A percentile compares a stretch with the other conserved stretches of the same genome.
These are phyloP conservation scores for Aspidiotus rigidus DNA, from an alignment of 2,888 invertebrate species.

Conservation along the genomic window DNA sequence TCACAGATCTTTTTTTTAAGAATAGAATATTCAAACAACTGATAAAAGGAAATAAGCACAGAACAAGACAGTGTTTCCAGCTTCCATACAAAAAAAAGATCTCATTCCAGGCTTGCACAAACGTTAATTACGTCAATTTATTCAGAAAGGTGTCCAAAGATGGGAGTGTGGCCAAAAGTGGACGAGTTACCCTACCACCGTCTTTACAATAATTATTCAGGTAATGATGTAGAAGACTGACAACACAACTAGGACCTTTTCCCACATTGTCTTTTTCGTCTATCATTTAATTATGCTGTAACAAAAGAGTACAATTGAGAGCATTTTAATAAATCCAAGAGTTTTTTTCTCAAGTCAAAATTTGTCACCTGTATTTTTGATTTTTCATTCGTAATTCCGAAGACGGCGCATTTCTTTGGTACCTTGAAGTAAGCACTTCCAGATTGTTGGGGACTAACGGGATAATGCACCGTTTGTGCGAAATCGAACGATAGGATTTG, in stretches of 20 bases:
- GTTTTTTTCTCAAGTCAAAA: neutral
- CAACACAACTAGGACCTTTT: constrained; percentile 12
- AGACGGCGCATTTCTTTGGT: neutral
- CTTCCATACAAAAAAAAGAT: no score
- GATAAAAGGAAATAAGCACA: no score
- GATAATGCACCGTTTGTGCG: neutral
- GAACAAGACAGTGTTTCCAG: no score
- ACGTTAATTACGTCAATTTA: no score
- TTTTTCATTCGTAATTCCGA: constrained; percentile 10
- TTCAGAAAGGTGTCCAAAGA: no score
- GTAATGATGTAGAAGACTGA: constrained; percentile 13
- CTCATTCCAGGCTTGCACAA: no score
- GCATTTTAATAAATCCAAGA: neutral
- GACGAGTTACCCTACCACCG: no score
- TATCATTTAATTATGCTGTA: constrained; percentile 1
- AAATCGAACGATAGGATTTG: constrained; percentile 6
- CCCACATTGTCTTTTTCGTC: constrained; percentile 6
- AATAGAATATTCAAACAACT: no score
- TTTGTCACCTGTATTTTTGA: neutral
- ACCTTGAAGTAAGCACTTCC: constrained; percentile 15
- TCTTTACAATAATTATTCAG: no score
- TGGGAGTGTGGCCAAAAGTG: no score
- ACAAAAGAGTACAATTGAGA: neutral
- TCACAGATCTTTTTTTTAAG: no score
- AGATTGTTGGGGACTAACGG: constrained; percentile 5